Conservation (phyloP, 1,140 invertebrate species). For the Hyphantria cunea region DNA sequence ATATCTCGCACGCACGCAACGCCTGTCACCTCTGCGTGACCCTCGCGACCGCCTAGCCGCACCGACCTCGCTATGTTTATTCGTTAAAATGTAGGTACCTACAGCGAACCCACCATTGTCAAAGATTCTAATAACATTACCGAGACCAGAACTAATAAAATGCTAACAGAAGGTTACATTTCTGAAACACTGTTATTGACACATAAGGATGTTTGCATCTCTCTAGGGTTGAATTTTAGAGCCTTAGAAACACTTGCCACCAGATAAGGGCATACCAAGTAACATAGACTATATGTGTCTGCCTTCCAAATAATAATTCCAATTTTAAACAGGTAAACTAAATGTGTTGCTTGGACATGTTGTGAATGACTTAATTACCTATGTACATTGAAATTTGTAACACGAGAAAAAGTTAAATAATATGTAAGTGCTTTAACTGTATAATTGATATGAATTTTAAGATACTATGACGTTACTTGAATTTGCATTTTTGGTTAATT, state of each 20-base stretch:
- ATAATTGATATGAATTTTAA: too few relatives aligned
- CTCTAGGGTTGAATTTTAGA: neutral
- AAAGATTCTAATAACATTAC: constrained; percentile 21
- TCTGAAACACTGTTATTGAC: neutral
- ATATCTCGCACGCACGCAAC: constrained; percentile 45
- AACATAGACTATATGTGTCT: neutral
- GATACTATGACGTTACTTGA: too few relatives aligned
- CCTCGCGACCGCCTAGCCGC: constrained; percentile 38
- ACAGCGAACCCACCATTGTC: neutral
- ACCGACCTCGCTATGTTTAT: constrained; percentile 19
- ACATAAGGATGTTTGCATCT: neutral
- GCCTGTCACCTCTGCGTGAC: constrained; percentile 61
- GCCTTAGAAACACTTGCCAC: neutral
- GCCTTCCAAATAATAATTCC: too few relatives aligned
- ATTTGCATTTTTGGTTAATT: too few relatives aligned
- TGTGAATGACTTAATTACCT: too few relatives aligned
- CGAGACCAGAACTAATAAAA: constrained; percentile 1
- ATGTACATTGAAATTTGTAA: too few relatives aligned
- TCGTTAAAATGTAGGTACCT: constrained; percentile 10
- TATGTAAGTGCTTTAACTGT: too few relatives aligned
- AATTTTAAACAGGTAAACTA: too few relatives aligned
- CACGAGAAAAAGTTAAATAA: too few relatives aligned
- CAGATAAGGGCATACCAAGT: neutral
- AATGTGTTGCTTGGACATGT: too few relatives aligned
- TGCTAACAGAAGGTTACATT: constrained; percentile 4